Evolutionary conservation across 1,140 invertebrate genomes (phyloP).

Genomic region (Aphis gossypii): DNA sequence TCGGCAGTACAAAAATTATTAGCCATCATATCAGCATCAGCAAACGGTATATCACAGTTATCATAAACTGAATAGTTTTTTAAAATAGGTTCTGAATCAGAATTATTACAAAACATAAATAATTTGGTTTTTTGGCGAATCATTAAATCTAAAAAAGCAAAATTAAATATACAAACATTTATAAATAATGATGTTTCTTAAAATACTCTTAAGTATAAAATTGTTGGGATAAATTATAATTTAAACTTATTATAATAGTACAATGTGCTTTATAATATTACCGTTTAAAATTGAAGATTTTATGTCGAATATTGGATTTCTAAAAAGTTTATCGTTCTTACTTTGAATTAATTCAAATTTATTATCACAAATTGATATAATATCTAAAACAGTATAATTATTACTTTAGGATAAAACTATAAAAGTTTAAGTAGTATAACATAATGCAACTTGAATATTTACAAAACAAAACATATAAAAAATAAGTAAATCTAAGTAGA

Average conservation of each 20-base stretch:
- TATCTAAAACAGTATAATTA: constrained; percentile 39
- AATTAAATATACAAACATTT: background rate
- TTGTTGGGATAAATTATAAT: background rate
- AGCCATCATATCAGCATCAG: background rate
- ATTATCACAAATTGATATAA: background rate
- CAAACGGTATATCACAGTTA: constrained; percentile 14
- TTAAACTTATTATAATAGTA: background rate
- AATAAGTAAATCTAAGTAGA: background rate
- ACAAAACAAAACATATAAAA: background rate
- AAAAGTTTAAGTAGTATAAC: background rate
- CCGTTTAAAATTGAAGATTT: constrained; percentile 7
- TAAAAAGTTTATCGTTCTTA: background rate
- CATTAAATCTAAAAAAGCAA: constrained; percentile 40
- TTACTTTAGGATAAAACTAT: background rate
- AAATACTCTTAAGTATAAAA: background rate
- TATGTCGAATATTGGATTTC: constrained; percentile 30
- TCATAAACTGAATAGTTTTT: constrained; percentile 32
- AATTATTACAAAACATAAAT: constrained; percentile 23
- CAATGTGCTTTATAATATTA: background rate
- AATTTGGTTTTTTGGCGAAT: constrained; percentile 44
- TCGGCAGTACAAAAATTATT: constrained; percentile 40
- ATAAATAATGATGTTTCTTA: background rate
- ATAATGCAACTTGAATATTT: background rate
- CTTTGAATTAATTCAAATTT: background rate
- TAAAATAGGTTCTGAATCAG: background rate